Conservation (phyloP, 2,888 invertebrate species). For the Sylvicola fuscatus region DNA sequence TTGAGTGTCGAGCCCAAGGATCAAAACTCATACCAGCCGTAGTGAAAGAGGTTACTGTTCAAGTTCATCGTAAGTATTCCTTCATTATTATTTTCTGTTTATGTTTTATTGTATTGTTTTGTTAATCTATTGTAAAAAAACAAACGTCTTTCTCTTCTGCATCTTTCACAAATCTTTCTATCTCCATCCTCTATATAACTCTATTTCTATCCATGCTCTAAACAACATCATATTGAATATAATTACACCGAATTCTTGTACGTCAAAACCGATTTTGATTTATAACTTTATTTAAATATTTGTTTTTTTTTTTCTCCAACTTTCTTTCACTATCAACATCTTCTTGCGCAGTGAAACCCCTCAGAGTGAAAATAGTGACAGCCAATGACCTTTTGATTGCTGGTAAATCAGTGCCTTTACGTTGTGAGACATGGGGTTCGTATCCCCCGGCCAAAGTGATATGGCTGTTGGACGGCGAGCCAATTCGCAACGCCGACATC, state of each 20-base stretch:
- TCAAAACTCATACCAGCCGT: slow-evolving; percentile 48
- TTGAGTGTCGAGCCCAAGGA: slow-evolving; percentile 60
- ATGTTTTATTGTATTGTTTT: neutral
- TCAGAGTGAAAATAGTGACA: slow-evolving; percentile 49
- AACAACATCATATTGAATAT: too few relatives aligned
- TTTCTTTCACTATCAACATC: too few relatives aligned
- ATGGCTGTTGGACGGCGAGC: slow-evolving; percentile 55
- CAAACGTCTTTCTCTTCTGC: too few relatives aligned
- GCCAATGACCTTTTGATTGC: slow-evolving; percentile 51
- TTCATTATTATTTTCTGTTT: slow-evolving; percentile 1
- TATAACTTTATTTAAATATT: too few relatives aligned
- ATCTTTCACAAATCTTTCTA: too few relatives aligned
- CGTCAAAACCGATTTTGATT: too few relatives aligned
- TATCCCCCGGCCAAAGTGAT: slow-evolving; percentile 64
- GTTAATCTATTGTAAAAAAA: too few relatives aligned
- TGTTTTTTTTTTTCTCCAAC: too few relatives aligned
- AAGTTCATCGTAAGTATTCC: slow-evolving; percentile 39
- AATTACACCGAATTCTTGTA: too few relatives aligned
- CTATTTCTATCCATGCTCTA: too few relatives aligned
- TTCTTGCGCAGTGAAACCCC: slow-evolving; percentile 47
- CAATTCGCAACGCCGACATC: slow-evolving; percentile 38
- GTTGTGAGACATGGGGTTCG: slow-evolving; percentile 65
- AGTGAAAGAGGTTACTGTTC: slow-evolving; percentile 51
- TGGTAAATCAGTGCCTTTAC: slow-evolving; percentile 49
- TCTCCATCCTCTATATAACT: too few relatives aligned